These are phyloP conservation scores for Norana najaformis DNA, from an alignment of 2,888 invertebrate species.

Conservation along the genomic window DNA sequence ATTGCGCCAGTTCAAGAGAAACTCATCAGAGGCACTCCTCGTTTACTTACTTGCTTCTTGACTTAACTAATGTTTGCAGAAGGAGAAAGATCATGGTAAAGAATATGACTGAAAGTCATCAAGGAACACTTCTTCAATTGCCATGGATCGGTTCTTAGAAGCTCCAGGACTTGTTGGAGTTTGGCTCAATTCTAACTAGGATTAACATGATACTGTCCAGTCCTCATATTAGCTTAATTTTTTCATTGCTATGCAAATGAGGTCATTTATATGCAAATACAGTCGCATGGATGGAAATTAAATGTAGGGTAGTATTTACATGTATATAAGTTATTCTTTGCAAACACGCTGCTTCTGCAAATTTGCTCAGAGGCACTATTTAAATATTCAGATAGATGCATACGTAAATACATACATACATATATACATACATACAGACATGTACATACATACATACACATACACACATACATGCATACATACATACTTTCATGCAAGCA, in stretches of 20 bases:
- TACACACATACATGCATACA: no score
- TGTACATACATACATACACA: no score
- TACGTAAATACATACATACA: no score
- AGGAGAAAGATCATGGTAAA: neutral
- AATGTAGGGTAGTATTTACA: neutral
- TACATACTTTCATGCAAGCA: no score
- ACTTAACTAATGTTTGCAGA: neutral
- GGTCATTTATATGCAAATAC: neutral
- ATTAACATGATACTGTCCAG: neutral
- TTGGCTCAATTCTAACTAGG: neutral
- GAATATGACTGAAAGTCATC: neutral
- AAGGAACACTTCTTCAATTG: neutral
- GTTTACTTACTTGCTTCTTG: neutral
- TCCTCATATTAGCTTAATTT: neutral
- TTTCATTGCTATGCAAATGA: neutral
- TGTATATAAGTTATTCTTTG: neutral
- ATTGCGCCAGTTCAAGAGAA: no score
- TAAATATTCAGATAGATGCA: no score
- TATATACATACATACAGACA: no score
- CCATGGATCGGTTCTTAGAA: neutral
- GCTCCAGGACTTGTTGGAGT: neutral
- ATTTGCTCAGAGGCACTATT: no score
- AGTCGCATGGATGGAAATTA: neutral
- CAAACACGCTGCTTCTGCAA: no score
- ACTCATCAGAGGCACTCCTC: no score